These are phyloP conservation scores for Andrena bicolor DNA, from an alignment of 2,888 invertebrate species.

Conservation along the genomic window DNA sequence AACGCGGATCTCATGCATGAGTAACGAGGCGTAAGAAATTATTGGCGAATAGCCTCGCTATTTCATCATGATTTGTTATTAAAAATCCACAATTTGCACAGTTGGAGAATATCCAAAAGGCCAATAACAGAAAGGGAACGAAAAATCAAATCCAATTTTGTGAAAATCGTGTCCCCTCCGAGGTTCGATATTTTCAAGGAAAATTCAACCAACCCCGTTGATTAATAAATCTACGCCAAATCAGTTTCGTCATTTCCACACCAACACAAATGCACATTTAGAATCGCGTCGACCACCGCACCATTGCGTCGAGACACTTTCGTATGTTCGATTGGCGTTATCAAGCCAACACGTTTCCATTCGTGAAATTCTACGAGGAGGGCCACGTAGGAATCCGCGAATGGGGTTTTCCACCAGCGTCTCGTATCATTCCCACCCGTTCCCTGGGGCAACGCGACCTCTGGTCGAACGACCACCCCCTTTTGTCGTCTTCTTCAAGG, in stretches of 20 bases:
- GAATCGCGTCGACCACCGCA: not conserved
- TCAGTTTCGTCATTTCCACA: no score
- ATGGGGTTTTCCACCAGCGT: not conserved
- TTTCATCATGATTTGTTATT: not conserved
- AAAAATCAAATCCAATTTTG: no score
- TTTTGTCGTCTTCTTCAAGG: conserved; percentile 32
- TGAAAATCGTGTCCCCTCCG: no score
- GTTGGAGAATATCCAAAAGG: no score
- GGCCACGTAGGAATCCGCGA: not conserved
- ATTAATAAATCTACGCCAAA: no score
- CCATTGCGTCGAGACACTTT: not conserved
- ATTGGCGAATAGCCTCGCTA: conserved; percentile 5
- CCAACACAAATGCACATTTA: not conserved
- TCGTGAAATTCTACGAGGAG: not conserved
- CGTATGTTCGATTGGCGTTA: not conserved
- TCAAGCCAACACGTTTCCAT: not conserved
- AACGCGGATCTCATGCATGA: not conserved
- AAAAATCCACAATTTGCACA: no score
- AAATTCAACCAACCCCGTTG: no score
- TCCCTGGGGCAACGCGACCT: not conserved
- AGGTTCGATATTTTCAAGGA: no score
- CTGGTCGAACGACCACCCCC: not conserved
- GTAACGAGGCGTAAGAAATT: conserved; percentile 10
- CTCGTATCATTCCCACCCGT: conserved; percentile 5
- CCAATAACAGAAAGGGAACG: no score